These are phyloP conservation scores for Megathymus violae DNA, from an alignment of 1,140 invertebrate species.

Conservation along the genomic window DNA sequence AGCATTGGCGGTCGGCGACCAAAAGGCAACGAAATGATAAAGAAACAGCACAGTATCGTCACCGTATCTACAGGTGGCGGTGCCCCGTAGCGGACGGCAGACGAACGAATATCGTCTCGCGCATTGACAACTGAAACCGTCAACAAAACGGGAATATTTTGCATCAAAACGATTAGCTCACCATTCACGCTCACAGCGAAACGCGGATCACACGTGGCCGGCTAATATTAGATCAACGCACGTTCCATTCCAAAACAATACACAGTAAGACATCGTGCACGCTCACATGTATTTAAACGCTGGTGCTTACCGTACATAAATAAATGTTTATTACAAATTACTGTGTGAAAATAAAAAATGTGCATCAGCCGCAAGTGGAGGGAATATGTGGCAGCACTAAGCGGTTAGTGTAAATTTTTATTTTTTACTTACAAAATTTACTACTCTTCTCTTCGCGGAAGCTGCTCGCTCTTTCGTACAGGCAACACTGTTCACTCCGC, in stretches of 20 bases:
- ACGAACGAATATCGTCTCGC: conserved; percentile 31
- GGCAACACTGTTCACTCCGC: conserved; percentile 33
- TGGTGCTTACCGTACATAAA: conserved; percentile 60
- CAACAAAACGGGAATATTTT: conserved; percentile 67
- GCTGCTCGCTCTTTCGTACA: background rate
- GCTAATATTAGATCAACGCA: conserved; percentile 66
- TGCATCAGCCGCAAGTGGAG: conserved; percentile 71
- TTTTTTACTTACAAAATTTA: conserved; percentile 37
- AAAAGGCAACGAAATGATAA: conserved; percentile 43
- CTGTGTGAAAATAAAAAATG: conserved; percentile 61
- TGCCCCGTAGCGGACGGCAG: conserved; percentile 48
- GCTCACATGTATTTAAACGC: conserved; percentile 53
- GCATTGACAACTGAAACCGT: conserved; percentile 70
- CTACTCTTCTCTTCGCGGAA: conserved; percentile 4
- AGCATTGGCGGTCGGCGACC: conserved; percentile 29
- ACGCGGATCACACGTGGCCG: conserved; percentile 68
- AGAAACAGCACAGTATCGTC: conserved; percentile 41
- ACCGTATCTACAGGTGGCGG: conserved; percentile 48
- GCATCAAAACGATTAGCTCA: conserved; percentile 51
- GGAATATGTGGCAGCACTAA: conserved; percentile 75
- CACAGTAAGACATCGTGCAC: conserved; percentile 44
- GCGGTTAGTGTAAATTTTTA: conserved; percentile 68
- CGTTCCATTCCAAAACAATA: conserved; percentile 45
- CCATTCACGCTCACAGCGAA: conserved; percentile 70
- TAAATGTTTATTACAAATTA: conserved; percentile 70